These are phyloP conservation scores for Planiliza haematocheilus DNA, from an alignment of 2,113 vertebrate genomes.

Conservation along the genomic window DNA sequence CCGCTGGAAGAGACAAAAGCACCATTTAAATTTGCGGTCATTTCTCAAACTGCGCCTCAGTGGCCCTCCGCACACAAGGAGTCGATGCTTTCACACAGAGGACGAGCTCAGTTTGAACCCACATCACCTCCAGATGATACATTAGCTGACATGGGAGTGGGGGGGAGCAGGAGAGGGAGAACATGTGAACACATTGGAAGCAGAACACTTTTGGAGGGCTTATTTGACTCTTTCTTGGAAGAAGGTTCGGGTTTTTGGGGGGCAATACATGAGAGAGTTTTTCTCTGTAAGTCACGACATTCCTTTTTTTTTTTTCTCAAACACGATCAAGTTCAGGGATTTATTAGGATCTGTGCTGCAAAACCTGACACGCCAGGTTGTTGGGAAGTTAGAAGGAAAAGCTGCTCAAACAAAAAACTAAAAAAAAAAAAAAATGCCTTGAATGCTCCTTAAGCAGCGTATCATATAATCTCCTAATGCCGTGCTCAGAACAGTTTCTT, in stretches of 20 bases:
- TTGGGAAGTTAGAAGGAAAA: constrained; percentile 3
- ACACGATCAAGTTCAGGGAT: constrained; percentile 21
- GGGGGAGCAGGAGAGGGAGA: constrained; percentile 26
- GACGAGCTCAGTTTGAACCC: constrained; percentile 57
- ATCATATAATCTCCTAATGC: background rate
- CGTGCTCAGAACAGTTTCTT: constrained; percentile 18
- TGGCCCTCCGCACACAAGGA: constrained; percentile 24
- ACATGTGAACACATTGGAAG: constrained; percentile 25
- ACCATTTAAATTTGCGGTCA: constrained; percentile 16
- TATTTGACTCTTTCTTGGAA: constrained; percentile 47
- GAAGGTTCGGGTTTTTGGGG: constrained; percentile 7
- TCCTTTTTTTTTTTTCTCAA: constrained; percentile 16
- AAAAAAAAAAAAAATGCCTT: constrained; percentile 3
- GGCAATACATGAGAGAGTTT: constrained; percentile 3
- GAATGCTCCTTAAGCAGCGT: background rate
- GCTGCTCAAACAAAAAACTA: constrained; percentile 12
- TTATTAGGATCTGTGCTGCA: background rate
- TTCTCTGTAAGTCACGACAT: constrained; percentile 16
- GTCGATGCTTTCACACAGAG: constrained; percentile 31
- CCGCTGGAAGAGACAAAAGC: constrained; percentile 37
- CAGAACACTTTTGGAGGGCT: constrained; percentile 34
- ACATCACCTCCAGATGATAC: constrained; percentile 47
- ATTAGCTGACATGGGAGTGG: constrained; percentile 35
- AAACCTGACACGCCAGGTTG: constrained; percentile 4
- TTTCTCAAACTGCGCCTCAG: constrained; percentile 27